Evolutionary conservation across 2,888 invertebrate species (phyloP).

Genomic region (Cetonia aurata): DNA sequence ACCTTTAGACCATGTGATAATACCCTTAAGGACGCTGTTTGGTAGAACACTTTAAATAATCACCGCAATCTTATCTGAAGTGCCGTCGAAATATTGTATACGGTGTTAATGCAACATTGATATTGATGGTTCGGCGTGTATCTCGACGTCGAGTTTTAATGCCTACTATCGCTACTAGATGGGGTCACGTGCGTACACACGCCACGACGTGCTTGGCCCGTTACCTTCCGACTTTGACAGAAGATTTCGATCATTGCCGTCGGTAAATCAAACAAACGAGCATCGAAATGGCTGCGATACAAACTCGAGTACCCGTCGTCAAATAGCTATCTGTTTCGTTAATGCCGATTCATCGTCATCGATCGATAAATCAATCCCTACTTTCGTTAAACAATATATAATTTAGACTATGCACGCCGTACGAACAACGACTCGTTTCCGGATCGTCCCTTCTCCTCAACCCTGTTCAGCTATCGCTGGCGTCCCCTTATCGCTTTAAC

Average conservation of each 20-base stretch:
- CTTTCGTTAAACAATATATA: conserved; percentile 41
- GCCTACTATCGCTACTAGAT: conserved; percentile 36
- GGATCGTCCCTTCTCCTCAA: neutral
- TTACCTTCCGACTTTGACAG: conserved; percentile 47
- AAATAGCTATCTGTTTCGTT: conserved; percentile 45
- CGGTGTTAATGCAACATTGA: conserved; percentile 12
- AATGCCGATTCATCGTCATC: conserved; percentile 41
- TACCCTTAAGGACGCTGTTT: no score
- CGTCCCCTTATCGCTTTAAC: neutral
- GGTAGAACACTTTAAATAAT: conserved; percentile 1
- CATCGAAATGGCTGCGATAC: conserved; percentile 46
- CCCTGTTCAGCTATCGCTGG: neutral
- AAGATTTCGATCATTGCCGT: conserved; percentile 47
- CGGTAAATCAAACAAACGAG: conserved; percentile 47
- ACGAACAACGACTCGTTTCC: neutral
- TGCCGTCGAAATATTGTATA: neutral
- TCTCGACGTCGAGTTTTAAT: conserved; percentile 16
- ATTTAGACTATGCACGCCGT: conserved; percentile 27
- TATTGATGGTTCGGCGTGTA: neutral
- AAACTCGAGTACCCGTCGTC: conserved; percentile 45
- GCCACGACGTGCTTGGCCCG: conserved; percentile 45
- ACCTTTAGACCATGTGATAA: neutral
- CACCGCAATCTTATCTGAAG: neutral
- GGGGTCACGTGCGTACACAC: conserved; percentile 49
- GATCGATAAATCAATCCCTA: conserved; percentile 49